These are phyloP conservation scores for Alviniconcha marisindica DNA, from an alignment of 1,140 invertebrate genomes.

Conservation along the genomic window DNA sequence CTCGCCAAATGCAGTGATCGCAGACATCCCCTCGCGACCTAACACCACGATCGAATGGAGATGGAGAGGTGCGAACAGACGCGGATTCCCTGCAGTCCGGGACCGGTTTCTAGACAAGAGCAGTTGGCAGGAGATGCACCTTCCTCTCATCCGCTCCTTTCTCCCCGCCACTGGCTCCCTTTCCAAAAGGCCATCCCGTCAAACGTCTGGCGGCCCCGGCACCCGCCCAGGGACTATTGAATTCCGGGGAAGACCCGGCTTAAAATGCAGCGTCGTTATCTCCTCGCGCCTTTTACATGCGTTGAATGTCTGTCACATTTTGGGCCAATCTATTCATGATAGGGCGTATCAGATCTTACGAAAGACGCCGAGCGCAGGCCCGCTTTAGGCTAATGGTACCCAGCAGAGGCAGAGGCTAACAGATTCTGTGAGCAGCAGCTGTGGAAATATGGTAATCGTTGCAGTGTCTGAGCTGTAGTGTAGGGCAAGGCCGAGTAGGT, in stretches of 20 bases:
- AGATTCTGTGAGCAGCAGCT: neutral
- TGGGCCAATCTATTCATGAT: neutral
- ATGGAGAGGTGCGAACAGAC: neutral
- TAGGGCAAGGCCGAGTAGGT: no score
- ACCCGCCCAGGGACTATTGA: neutral
- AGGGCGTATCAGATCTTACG: conserved; percentile 17
- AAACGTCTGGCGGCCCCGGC: neutral
- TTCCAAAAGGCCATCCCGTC: no score
- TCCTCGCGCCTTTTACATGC: conserved; percentile 13
- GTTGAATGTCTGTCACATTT: conserved; percentile 26
- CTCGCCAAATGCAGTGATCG: neutral
- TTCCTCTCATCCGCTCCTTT: neutral
- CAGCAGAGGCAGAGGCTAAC: neutral
- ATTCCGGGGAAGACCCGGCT: neutral
- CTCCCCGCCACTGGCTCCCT: neutral
- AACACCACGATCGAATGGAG: neutral
- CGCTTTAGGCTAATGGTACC: neutral
- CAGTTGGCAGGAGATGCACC: neutral
- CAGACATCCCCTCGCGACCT: conserved; percentile 2
- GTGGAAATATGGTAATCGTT: conserved; percentile 18
- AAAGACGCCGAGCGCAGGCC: neutral
- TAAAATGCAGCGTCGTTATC: neutral
- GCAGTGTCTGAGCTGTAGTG: no score
- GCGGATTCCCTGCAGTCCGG: neutral
- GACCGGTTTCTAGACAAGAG: neutral